phyloP scores from a whole-genome alignment of 2,797 vertebrate genomes.

The Poeciliopsis infans region DNA sequence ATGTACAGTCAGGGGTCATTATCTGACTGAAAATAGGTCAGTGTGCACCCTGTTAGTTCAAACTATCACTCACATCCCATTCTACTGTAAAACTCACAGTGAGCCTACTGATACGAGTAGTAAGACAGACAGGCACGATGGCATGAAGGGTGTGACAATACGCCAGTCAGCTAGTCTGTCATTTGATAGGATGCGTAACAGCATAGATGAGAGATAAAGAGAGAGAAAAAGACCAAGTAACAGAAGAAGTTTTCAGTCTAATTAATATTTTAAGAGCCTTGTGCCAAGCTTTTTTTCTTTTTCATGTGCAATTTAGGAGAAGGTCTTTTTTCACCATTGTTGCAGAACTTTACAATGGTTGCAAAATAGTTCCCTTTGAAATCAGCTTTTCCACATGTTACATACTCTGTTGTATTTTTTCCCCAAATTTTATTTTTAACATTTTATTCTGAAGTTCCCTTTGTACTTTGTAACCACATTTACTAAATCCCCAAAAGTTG shows the following conservation, averaged over 20 bases:
- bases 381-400: neutral
- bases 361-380: neutral
- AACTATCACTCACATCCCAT: constrained; percentile 32
- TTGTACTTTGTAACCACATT: neutral
- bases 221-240: constrained; percentile 32
- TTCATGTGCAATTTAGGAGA: constrained; percentile 56
- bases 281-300: constrained; percentile 64
- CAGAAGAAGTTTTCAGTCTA: constrained; percentile 55
- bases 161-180: constrained; percentile 64
- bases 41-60: neutral
- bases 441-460: neutral
- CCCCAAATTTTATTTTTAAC: neutral
- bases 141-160: constrained; percentile 31
- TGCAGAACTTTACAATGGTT: constrained; percentile 38
- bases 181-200: constrained; percentile 66
- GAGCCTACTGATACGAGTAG: constrained; percentile 30
- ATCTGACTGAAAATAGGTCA: neutral
- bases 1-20: neutral
- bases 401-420: neutral
- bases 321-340: constrained; percentile 28
- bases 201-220: constrained; percentile 31
- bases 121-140: constrained; percentile 20
- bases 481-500: neutral
- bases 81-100: constrained; percentile 26
- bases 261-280: constrained; percentile 77